Base-by-base conservation (phyloP, 2,113 vertebrate species). In the Pagrus major region DNA sequence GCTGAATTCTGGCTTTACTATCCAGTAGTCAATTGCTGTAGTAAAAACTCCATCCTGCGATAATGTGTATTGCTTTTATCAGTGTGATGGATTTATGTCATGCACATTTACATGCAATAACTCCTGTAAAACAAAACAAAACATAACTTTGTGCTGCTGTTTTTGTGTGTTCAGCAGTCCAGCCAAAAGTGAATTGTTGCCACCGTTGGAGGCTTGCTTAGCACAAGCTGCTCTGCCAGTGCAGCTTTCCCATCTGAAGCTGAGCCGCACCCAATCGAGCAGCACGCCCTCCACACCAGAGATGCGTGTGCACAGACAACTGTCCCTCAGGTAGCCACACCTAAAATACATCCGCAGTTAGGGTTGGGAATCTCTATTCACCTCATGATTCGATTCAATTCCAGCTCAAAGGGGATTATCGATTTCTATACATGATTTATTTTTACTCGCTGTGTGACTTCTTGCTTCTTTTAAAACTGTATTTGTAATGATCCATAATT, bases 281-380 rank as follows among this genome's bases (percentile, higher is more conserved):
- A 96, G 95, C 39, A 94, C 92, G 3, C 96, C 96, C 0, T 93
- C 96, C 27, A 96, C 96, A 4, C 96, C 96, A 0, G 95, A 96
- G 84, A 91, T 96, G 86, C 95, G 92, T 15, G 89, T 95, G 8
- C 94, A 95, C 70, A 88, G 95, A 31, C 94, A 95, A 6, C 94
- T 93, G 9, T 94, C 95, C 0, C 94, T 96, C 80, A 95, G 96
- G 96, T 97, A 88, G 23, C 68, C 11, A 3, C 78, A 27, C 47
- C 20, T 47, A 31, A 29, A 12, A 61, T 29, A 33, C 21, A 47
- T 18, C 51, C n/a, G n/a, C n/a, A n/a, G n/a, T n/a, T n/a, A n/a
- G n/a, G n/a, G n/a, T n/a, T n/a, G n/a, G n/a, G n/a, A n/a, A n/a
- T n/a, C n/a, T n/a, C n/a, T n/a, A n/a, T n/a, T n/a, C n/a, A n/a